Evolutionary conservation across 2,797 vertebrate genomes (phyloP).

Genomic region (Apogon talboti): DNA sequence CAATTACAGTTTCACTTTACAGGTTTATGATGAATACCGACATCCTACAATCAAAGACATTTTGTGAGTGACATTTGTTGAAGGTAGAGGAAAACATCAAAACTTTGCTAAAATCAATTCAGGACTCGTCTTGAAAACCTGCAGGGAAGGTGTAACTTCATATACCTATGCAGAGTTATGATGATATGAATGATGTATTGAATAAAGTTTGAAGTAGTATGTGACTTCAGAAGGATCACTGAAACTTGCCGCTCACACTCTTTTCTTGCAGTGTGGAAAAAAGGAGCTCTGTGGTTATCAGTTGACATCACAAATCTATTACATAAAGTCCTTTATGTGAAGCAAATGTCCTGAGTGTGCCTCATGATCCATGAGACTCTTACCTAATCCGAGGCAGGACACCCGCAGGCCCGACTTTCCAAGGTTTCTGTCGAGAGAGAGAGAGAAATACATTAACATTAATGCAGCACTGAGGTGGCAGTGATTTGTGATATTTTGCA

Average conservation of each 20-base stretch:
- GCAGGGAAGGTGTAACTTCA: too few relatives aligned
- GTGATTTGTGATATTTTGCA: slow-evolving; percentile 47
- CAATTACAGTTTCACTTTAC: too few relatives aligned
- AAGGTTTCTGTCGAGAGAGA: slow-evolving; percentile 92
- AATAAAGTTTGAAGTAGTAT: too few relatives aligned
- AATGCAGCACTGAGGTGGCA: slow-evolving; percentile 42
- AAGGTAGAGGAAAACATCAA: too few relatives aligned
- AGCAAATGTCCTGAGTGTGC: slow-evolving; percentile 26
- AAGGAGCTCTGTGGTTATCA: background rate
- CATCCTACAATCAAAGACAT: too few relatives aligned
- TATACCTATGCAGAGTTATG: background rate
- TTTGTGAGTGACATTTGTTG: too few relatives aligned
- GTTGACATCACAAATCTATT: slow-evolving; percentile 15
- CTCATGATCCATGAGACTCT: slow-evolving; percentile 51
- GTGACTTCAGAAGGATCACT: slow-evolving; percentile 7
- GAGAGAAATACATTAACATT: slow-evolving; percentile 54
- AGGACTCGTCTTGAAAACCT: too few relatives aligned
- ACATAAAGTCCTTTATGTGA: slow-evolving; percentile 8
- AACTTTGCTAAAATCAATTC: too few relatives aligned
- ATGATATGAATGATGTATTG: background rate
- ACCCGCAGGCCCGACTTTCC: slow-evolving; percentile 97
- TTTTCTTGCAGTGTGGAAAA: slow-evolving; percentile 6
- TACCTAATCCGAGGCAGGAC: slow-evolving; percentile 97
- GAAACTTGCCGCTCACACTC: background rate
- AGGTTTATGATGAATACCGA: too few relatives aligned